Evolutionary conservation across 2,797 vertebrate genomes (phyloP).

Genomic region (Amniataba percoides): DNA sequence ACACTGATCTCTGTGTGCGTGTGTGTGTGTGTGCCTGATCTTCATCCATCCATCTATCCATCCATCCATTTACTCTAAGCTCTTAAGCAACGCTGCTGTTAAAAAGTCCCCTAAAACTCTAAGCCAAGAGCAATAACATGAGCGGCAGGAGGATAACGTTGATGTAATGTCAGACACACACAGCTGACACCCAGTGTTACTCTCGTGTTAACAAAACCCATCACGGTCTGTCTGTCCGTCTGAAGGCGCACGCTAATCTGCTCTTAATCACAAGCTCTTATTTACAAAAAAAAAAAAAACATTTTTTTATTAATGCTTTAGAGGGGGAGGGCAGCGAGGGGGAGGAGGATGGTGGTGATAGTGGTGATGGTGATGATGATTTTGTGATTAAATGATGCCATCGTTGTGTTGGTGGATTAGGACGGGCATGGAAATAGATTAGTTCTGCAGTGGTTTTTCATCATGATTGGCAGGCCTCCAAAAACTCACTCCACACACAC

Average conservation of each 20-base stretch:
- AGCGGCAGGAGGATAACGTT: slow-evolving; percentile 83
- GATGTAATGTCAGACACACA: slow-evolving; percentile 83
- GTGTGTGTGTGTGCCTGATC: slow-evolving; percentile 62
- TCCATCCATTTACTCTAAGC: slow-evolving; percentile 84
- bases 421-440: slow-evolving; percentile 86
- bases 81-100: slow-evolving; percentile 82
- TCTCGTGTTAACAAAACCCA: slow-evolving; percentile 84
- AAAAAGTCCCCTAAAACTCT: slow-evolving; percentile 84
- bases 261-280: slow-evolving; percentile 86
- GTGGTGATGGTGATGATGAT: slow-evolving; percentile 78
- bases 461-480: slow-evolving; percentile 86
- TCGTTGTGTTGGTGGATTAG: slow-evolving; percentile 85
- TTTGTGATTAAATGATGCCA: slow-evolving; percentile 88
- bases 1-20: slow-evolving; percentile 79
- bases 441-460: slow-evolving; percentile 85
- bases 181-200: slow-evolving; percentile 83
- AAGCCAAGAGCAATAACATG: slow-evolving; percentile 84
- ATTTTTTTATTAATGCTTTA: slow-evolving; percentile 72
- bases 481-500: slow-evolving; percentile 65
- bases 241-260: slow-evolving; percentile 79
- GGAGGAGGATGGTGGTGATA: slow-evolving; percentile 58
- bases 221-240: slow-evolving; percentile 76
- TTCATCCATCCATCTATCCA: slow-evolving; percentile 76
- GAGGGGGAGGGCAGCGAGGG: slow-evolving; percentile 47
- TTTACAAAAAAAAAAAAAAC: slow-evolving; percentile 74